Evolutionary conservation across 1,140 invertebrate genomes (phyloP), one percentile per base, ranked within the genome.

Genomic region (Harlomillsia oculata): DNA sequence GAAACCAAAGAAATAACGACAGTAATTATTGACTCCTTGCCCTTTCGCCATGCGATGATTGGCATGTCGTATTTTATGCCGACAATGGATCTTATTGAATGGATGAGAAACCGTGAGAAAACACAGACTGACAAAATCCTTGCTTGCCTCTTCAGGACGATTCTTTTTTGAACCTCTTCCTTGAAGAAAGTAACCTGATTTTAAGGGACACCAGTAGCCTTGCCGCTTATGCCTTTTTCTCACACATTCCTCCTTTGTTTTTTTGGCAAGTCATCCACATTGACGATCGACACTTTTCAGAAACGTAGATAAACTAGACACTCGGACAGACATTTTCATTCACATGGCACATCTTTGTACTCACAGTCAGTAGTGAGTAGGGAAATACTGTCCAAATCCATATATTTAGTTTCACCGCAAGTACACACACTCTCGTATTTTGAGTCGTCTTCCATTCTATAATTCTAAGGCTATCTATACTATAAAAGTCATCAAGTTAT

Each of bases 41-140:
- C 46, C 59, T 56, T 51, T 61, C 48, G n/a, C 44, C n/a, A 32
- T 50, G 59, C 41, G 59, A 56, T 61, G 59, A 61, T 61, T 61
- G 59, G 53, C 59, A 53, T 56, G 59, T 61, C 53, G 53, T 61
- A 61, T 61, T 52, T 61, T 61, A 61, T 60, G 30, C 43, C 41
- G 41, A 29, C 44, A 54, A 41, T 9, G 32, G 28, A 40, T 52
- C 9, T n/a, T n/a, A n/a, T n/a, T 16, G 21, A 18, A 25, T 39
- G 16, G 3, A 23, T 25, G 23, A 5, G 20, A 40, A 49, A 56
- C 32, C 40, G 43, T 45, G 34, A 30, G 28, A 56, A 32, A 23
- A 44, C 39, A 36, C 29, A 26, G 14, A 34, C 8, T 21, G 18
- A 46, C 21, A 26, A 46, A 25, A 46, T 9, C 21, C 11, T 46